phyloP scores from a whole-genome alignment of 2,888 invertebrate species.

The Ectobius pallidus region DNA sequence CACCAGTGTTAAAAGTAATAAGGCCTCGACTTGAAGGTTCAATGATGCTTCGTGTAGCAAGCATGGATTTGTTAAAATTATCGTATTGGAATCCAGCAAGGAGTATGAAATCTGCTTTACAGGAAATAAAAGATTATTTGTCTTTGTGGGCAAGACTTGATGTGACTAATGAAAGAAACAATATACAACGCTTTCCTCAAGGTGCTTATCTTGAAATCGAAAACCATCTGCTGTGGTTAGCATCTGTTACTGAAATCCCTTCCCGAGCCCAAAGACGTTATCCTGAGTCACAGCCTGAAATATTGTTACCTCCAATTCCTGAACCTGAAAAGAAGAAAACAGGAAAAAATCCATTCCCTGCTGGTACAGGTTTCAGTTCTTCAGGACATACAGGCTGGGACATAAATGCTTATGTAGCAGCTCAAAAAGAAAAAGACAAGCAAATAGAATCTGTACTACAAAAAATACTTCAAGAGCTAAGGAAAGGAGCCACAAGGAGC shows the following conservation, averaged over 20 bases:
- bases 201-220: constrained; percentile 52
- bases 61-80: constrained; percentile 51
- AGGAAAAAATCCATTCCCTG: constrained; percentile 33
- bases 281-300: constrained; percentile 9
- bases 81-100: constrained; percentile 53
- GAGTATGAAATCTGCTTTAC: constrained; percentile 51
- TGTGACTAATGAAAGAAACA: constrained; percentile 49
- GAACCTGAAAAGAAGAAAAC: constrained; percentile 10
- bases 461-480: constrained; percentile 41
- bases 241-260: constrained; percentile 47
- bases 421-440: constrained; percentile 52
- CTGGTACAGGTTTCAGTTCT: constrained; percentile 41
- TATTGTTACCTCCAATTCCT: neutral
- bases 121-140: constrained; percentile 51
- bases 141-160: constrained; percentile 51
- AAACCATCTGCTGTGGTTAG: constrained; percentile 51
- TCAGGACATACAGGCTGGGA: constrained; percentile 49
- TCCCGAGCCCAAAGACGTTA: constrained; percentile 35
- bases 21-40: constrained; percentile 51
- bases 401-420: constrained; percentile 51
- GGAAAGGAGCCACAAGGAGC: neutral
- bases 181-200: constrained; percentile 47
- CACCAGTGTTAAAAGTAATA: constrained; percentile 52
- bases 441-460: constrained; percentile 47
- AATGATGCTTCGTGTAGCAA: constrained; percentile 44